phyloP scores from a whole-genome alignment of 1,140 invertebrate species.

The Lordiphosa collinella region DNA sequence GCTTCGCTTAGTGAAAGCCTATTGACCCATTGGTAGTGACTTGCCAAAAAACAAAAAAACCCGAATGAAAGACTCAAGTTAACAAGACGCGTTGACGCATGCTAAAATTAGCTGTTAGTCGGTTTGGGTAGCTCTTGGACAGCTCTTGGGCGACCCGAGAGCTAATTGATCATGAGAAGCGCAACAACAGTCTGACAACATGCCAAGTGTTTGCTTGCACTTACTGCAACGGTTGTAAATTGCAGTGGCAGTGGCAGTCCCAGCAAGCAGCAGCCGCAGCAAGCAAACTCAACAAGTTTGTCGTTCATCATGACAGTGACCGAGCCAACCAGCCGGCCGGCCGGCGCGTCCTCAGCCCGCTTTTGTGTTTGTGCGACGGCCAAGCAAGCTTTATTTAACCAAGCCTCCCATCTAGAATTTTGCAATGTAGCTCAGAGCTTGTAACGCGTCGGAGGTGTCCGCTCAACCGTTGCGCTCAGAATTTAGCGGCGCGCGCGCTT shows the following conservation, averaged over 20 bases:
- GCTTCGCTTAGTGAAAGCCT: conserved; percentile 45
- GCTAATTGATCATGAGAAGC: conserved; percentile 25
- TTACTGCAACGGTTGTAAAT: conserved; percentile 33
- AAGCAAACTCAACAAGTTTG: conserved; percentile 33
- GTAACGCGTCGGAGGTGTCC: conserved; percentile 55
- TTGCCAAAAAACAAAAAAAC: not conserved
- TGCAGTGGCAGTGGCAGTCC: conserved; percentile 29
- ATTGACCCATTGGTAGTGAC: conserved; percentile 10
- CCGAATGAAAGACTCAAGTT: not conserved
- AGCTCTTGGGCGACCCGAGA: not conserved
- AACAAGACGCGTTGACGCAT: not conserved
- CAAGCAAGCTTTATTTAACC: conserved; percentile 58
- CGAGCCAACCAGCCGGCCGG: conserved; percentile 18
- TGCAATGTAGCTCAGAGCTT: conserved; percentile 55
- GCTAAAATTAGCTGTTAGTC: conserved; percentile 1
- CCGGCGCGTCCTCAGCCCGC: conserved; percentile 13
- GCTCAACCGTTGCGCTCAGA: conserved; percentile 25
- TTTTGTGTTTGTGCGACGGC: conserved; percentile 10
- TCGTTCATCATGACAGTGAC: conserved; percentile 51
- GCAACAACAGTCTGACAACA: not conserved
- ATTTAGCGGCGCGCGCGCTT: conserved; percentile 14
- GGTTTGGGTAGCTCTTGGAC: not conserved
- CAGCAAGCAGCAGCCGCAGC: conserved; percentile 4
- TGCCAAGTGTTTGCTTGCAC: conserved; percentile 58
- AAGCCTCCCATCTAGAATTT: conserved; percentile 68